Conservation (phyloP, 1,140 invertebrate species). For the Antheraea pernyi region DNA sequence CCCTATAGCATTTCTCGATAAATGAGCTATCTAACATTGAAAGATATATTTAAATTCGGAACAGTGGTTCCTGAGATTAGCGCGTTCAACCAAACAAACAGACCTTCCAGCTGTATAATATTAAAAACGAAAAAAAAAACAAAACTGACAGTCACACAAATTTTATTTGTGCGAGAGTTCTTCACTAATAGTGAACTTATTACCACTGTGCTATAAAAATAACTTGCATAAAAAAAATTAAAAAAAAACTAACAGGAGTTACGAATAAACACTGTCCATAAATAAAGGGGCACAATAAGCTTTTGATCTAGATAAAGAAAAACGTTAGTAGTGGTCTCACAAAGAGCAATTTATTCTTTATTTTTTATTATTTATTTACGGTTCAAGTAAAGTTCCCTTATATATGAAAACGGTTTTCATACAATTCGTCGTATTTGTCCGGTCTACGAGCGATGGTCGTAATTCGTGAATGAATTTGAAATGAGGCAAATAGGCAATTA, state of each 20-base stretch:
- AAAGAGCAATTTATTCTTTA: not conserved
- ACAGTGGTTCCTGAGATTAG: no score
- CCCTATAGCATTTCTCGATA: no score
- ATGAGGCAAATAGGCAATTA: constrained; percentile 76
- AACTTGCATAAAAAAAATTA: not conserved
- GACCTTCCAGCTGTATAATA: no score
- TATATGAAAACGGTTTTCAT: constrained; percentile 8
- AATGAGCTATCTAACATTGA: no score
- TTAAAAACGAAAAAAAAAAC: no score
- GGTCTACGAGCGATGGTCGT: constrained; percentile 29
- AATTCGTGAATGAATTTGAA: constrained; percentile 60
- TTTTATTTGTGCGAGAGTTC: no score
- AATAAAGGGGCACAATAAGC: not conserved
- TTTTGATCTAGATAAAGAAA: not conserved
- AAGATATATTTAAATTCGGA: no score
- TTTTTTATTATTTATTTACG: no score
- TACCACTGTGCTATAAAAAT: not conserved
- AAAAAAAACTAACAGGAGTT: no score
- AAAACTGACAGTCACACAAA: no score
- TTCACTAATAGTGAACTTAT: no score
- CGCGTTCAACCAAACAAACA: no score
- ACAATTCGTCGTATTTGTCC: constrained; percentile 32
- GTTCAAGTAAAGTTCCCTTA: not conserved
- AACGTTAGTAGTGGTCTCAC: not conserved
- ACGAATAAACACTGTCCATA: not conserved